Conservation (phyloP, 1,140 invertebrate genomes). For the Sitodiplosis mosellana region DNA sequence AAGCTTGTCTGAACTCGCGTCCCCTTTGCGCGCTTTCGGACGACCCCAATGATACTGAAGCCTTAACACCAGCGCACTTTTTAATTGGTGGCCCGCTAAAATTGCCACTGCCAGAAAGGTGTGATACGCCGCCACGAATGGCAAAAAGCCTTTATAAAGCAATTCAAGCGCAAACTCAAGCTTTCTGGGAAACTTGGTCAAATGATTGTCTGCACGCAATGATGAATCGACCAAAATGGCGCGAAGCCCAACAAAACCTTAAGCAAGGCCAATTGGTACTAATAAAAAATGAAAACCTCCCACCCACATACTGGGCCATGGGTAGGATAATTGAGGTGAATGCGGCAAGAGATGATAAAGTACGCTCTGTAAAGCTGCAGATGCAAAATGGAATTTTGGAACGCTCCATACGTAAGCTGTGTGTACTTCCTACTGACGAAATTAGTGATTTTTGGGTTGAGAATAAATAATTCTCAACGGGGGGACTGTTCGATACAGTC, state of each 20-base stretch:
- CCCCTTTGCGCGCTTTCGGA: slow-evolving; percentile 13
- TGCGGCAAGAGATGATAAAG: too few relatives aligned
- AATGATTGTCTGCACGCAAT: background rate
- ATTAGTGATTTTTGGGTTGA: too few relatives aligned
- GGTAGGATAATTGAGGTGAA: too few relatives aligned
- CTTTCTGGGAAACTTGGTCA: background rate
- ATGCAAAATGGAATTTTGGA: too few relatives aligned
- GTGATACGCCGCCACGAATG: background rate
- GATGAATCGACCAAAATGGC: background rate
- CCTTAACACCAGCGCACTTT: slow-evolving; percentile 21
- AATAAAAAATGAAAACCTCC: background rate
- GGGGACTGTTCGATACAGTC: too few relatives aligned
- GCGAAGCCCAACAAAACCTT: background rate
- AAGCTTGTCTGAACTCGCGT: slow-evolving; percentile 14
- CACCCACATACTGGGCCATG: too few relatives aligned
- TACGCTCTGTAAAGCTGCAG: too few relatives aligned
- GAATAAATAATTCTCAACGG: too few relatives aligned
- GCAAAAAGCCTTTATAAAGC: background rate
- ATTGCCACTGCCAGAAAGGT: background rate
- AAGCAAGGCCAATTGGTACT: background rate
- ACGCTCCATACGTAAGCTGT: too few relatives aligned
- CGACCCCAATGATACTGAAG: slow-evolving; percentile 9
- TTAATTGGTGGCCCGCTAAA: slow-evolving; percentile 17
- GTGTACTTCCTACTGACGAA: too few relatives aligned
- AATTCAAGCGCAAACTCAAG: background rate